These are phyloP conservation scores for Nicator chloris DNA, from an alignment of 2,113 vertebrate species.

Conservation along the genomic window DNA sequence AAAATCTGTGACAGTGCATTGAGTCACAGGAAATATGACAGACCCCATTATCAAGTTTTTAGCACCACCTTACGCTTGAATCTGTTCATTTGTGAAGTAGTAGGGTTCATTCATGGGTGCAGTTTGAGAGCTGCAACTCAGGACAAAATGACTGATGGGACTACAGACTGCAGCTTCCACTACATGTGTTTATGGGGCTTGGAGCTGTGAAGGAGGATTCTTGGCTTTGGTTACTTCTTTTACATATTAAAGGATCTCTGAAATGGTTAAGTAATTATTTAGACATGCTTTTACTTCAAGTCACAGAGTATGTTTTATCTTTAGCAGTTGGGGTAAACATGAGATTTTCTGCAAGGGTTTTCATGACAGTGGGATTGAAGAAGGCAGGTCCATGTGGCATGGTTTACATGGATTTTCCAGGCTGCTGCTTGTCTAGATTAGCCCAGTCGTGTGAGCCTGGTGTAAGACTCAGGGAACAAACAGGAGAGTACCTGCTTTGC, in stretches of 20 bases:
- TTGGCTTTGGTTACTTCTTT: neutral
- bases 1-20: neutral
- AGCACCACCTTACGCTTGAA: neutral
- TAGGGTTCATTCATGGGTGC: neutral
- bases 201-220: neutral
- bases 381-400: neutral
- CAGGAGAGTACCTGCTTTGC: neutral
- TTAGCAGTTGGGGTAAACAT: neutral
- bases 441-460: neutral
- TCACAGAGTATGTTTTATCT: neutral
- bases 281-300: neutral
- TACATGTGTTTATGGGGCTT: neutral
- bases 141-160: neutral
- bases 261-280: neutral
- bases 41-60: fast-evolving
- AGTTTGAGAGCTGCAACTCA: neutral
- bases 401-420: neutral
- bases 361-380: neutral
- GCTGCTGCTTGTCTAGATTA: neutral
- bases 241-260: neutral
- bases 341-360: neutral
- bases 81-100: neutral
- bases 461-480: neutral
- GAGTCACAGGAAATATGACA: neutral
- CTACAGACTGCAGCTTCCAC: neutral